Conservation (phyloP, 2,888 invertebrate genomes). For the Cerastis rubricosa region DNA sequence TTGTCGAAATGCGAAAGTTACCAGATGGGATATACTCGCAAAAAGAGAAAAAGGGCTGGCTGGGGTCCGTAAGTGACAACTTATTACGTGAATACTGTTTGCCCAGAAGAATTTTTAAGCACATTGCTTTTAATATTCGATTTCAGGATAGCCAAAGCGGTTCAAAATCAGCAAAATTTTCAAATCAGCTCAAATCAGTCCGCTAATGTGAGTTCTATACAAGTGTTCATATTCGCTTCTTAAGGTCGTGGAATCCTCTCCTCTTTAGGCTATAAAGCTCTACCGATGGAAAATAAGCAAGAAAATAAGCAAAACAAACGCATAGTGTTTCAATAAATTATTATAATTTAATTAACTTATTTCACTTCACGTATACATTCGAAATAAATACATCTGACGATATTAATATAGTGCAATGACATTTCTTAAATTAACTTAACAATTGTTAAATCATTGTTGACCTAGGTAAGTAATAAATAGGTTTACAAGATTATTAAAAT, state of each 20-base stretch:
- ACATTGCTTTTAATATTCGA: not conserved
- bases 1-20: too few relatives aligned
- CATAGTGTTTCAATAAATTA: conserved; percentile 52
- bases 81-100: not conserved
- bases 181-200: not conserved
- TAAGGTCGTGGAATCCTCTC: too few relatives aligned
- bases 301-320: not conserved
- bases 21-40: too few relatives aligned
- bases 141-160: not conserved
- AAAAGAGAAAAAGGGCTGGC: too few relatives aligned
- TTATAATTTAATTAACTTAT: conserved; percentile 49
- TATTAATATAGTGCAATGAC: not conserved
- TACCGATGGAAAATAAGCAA: too few relatives aligned
- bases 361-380: not conserved
- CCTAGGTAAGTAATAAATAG: not conserved
- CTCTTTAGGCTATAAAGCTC: not conserved
- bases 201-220: not conserved
- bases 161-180: too few relatives aligned
- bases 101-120: not conserved
- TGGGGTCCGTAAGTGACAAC: not conserved
- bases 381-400: not conserved
- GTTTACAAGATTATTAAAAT: not conserved
- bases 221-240: not conserved
- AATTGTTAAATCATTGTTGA: not conserved
- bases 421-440: not conserved